These are phyloP conservation scores for Corbicula japonica DNA, from an alignment of 2,888 invertebrate species.

Conservation along the genomic window DNA sequence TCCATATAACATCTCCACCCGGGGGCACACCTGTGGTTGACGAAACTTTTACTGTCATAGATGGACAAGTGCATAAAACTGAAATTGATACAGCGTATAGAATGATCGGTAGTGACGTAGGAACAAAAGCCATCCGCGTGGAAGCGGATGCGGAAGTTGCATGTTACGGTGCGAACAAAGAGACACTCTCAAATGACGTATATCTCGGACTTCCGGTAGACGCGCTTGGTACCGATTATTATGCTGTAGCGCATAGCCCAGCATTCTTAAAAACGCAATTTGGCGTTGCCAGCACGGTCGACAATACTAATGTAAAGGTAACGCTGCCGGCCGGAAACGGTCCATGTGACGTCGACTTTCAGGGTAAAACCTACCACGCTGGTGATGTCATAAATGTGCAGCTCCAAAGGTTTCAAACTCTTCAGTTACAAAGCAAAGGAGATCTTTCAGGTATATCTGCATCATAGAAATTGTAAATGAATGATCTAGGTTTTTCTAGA, in stretches of 20 bases:
- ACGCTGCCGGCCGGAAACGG: conserved; percentile 56
- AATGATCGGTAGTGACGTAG: conserved; percentile 57
- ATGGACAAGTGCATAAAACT: conserved; percentile 65
- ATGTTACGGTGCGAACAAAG: conserved; percentile 71
- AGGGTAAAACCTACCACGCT: conserved; percentile 58
- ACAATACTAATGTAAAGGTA: conserved; percentile 57
- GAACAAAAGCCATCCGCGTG: conserved; percentile 66
- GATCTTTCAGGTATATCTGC: conserved; percentile 70
- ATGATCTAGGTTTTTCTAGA: too few species aligned
- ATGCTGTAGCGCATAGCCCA: conserved; percentile 60
- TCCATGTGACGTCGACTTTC: conserved; percentile 49
- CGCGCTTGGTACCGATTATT: conserved; percentile 69
- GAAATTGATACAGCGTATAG: conserved; percentile 51
- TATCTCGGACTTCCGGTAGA: conserved; percentile 68
- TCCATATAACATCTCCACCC: conserved; percentile 66
- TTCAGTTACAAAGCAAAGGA: conserved; percentile 63
- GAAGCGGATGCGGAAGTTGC: conserved; percentile 66
- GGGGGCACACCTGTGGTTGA: conserved; percentile 61
- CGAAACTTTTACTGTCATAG: conserved; percentile 59
- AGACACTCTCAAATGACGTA: conserved; percentile 68
- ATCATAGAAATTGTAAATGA: too few species aligned
- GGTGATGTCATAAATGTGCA: conserved; percentile 59
- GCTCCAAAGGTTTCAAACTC: conserved; percentile 61
- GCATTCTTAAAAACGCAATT: conserved; percentile 58
- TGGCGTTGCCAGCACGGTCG: conserved; percentile 56